These are phyloP conservation scores for Protaetia brevitarsis DNA, from an alignment of 1,140 invertebrate species.

Conservation along the genomic window DNA sequence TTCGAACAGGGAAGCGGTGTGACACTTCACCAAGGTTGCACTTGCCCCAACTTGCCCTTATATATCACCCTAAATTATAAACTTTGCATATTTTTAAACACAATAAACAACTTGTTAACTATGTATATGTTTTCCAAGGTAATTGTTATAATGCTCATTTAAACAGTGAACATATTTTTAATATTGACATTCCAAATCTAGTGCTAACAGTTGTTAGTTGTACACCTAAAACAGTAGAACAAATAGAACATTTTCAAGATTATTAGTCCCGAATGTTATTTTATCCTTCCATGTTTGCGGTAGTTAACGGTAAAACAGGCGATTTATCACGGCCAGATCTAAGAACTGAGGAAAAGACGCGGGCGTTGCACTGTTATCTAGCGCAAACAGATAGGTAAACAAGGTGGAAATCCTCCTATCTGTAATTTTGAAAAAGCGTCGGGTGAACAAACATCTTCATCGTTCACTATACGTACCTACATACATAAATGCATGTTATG, in stretches of 20 bases:
- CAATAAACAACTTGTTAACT: too few species aligned
- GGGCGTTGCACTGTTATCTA: slow-evolving; percentile 13
- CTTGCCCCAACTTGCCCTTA: too few species aligned
- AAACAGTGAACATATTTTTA: too few species aligned
- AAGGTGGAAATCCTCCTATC: slow-evolving; percentile 14
- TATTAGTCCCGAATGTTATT: neutral
- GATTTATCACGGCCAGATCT: neutral
- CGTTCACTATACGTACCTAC: neutral
- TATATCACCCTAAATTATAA: too few species aligned
- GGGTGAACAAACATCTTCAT: slow-evolving; percentile 2
- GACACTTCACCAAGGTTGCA: too few species aligned
- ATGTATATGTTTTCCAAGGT: too few species aligned
- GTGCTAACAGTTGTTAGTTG: too few species aligned
- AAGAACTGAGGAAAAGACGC: neutral
- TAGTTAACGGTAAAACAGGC: neutral
- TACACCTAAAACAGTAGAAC: neutral
- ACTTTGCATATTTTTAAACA: too few species aligned
- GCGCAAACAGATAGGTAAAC: slow-evolving; percentile 10
- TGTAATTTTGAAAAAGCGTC: slow-evolving; percentile 4
- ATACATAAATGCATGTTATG: neutral
- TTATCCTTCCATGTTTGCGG: neutral
- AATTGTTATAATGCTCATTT: too few species aligned
- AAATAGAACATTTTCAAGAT: neutral
- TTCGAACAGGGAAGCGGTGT: too few species aligned
- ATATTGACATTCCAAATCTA: too few species aligned